phyloP scores from a whole-genome alignment of 2,797 vertebrate genomes.

The Cryptoblepharus egeriae region DNA sequence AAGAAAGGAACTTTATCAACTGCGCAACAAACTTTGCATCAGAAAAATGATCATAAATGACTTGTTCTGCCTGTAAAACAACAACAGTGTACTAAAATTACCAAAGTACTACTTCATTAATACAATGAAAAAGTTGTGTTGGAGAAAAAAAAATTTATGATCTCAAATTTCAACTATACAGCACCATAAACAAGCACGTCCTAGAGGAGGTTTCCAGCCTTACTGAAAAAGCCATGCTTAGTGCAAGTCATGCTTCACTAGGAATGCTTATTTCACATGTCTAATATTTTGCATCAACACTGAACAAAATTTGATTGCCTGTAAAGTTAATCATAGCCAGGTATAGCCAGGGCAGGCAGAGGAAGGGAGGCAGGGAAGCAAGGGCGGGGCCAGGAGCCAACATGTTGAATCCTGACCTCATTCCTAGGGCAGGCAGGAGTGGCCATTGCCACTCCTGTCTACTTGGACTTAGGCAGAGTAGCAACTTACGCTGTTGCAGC shows the following conservation, averaged over 20 bases:
- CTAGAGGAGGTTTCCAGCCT: not conserved
- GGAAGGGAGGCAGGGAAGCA: no score
- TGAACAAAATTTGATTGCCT: not conserved
- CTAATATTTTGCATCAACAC: not conserved
- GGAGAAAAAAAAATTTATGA: not conserved
- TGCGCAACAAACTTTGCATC: slow-evolving; percentile 93
- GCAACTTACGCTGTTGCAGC: no score
- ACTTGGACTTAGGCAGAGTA: no score
- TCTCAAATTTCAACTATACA: not conserved
- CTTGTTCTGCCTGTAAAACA: slow-evolving; percentile 87
- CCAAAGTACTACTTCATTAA: not conserved
- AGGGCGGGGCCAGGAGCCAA: no score
- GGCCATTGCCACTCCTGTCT: no score
- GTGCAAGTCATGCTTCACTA: not conserved
- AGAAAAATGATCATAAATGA: slow-evolving; percentile 95
- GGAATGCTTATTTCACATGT: not conserved
- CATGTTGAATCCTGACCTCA: no score
- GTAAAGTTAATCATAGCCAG: no score
- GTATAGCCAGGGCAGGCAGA: no score
- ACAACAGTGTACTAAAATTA: not conserved
- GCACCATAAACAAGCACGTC: not conserved
- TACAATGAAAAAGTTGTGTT: not conserved
- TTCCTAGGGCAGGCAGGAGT: no score
- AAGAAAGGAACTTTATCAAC: slow-evolving; percentile 94
- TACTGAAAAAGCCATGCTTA: no score